phyloP scores from a whole-genome alignment of 1,140 invertebrate genomes.

The Thaumatotibia leucotreta region DNA sequence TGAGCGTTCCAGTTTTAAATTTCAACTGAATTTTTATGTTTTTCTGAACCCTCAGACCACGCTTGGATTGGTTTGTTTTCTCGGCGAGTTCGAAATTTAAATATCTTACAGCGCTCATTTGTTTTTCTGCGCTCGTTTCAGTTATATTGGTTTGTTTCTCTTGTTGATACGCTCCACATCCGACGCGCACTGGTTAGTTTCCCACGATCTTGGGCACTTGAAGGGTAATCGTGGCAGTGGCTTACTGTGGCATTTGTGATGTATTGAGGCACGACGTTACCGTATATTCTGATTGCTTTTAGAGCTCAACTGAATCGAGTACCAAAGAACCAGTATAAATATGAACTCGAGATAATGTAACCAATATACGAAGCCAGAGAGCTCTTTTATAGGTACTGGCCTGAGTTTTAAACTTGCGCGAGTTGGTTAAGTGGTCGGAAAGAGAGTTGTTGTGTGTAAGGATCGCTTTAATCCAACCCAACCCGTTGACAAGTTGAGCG shows the following conservation, averaged over 20 bases:
- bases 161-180: not conserved
- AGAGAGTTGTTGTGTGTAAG: not conserved
- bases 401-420: not conserved
- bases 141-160: not conserved
- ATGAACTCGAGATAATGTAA: not conserved
- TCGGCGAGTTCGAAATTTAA: not conserved
- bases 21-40: not conserved
- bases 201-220: slow-evolving; percentile 6
- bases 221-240: not conserved
- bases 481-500: not conserved
- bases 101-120: not conserved
- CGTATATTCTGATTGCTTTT: not conserved
- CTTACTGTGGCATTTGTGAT: not conserved
- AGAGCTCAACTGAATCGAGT: not conserved
- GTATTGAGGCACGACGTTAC: not conserved
- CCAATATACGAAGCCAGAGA: not conserved
- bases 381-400: not conserved
- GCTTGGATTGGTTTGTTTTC: too few species aligned
- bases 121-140: slow-evolving; percentile 15
- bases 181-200: not conserved
- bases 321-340: not conserved
- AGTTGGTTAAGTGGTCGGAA: not conserved
- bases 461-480: not conserved
- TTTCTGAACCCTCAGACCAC: not conserved
- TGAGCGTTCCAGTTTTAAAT: slow-evolving; percentile 15